Evolutionary conservation across 2,113 vertebrate genomes (phyloP).

Genomic region (Odocoileus virginianus): DNA sequence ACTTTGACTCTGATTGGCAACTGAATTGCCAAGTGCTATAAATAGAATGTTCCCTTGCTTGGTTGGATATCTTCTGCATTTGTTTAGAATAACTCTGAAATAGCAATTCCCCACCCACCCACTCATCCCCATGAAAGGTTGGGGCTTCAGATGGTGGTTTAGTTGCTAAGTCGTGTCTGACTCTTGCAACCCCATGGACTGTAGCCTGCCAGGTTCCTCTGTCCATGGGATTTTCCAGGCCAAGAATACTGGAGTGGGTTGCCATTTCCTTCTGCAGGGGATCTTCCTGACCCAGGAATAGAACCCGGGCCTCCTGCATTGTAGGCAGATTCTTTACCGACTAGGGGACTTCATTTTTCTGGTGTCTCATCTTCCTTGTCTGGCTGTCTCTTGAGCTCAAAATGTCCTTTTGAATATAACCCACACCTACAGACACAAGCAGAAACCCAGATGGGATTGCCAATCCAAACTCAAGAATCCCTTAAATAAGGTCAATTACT

Average conservation of each 20-base stretch:
- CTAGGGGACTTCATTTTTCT: not conserved
- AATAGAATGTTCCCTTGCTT: not conserved
- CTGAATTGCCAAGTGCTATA: not conserved
- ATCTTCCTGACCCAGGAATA: not conserved
- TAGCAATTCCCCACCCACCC: not conserved
- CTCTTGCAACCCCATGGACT: not conserved
- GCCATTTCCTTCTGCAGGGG: not conserved
- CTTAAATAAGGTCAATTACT: not conserved
- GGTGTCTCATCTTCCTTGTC: not conserved
- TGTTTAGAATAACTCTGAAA: not conserved
- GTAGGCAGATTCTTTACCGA: not conserved
- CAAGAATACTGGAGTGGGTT: not conserved
- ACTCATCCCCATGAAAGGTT: not conserved
- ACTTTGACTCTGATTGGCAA: not conserved
- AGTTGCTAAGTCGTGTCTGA: accelerated
- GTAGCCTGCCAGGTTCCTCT: not conserved
- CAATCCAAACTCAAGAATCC: conserved; percentile 24
- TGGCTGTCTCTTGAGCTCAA: not conserved
- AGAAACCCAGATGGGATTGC: not conserved
- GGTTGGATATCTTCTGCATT: not conserved
- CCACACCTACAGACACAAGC: not conserved
- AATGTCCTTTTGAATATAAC: not conserved
- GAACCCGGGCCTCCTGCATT: not conserved
- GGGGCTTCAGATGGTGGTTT: not conserved
- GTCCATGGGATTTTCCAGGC: not conserved